Conservation (phyloP, 2,888 invertebrate species). For the Dromius quadrimaculatus region DNA sequence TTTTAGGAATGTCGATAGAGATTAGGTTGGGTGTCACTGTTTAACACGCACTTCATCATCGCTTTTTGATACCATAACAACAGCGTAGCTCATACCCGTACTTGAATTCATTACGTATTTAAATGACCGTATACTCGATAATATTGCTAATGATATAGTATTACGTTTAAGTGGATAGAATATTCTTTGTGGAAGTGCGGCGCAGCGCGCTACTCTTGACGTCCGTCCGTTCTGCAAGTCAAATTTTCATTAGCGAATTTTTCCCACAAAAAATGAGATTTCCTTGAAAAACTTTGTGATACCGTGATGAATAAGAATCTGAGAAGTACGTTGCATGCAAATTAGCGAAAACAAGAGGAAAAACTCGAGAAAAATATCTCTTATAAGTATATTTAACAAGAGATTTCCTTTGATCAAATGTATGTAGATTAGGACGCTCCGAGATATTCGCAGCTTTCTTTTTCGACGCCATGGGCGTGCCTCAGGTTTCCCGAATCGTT, state of each 20-base stretch:
- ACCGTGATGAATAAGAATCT: conserved; percentile 61
- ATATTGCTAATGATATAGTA: conserved; percentile 62
- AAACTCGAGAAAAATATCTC: conserved; percentile 57
- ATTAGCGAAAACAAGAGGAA: conserved; percentile 61
- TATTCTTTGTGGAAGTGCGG: conserved; percentile 18
- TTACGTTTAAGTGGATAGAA: conserved; percentile 60
- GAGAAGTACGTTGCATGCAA: conserved; percentile 59
- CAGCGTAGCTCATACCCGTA: conserved; percentile 53
- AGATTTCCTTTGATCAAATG: conserved; percentile 63
- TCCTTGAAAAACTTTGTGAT: conserved; percentile 58
- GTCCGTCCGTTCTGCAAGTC: conserved; percentile 59
- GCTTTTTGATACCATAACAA: conserved; percentile 8
- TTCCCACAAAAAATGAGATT: conserved; percentile 59
- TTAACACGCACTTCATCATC: neutral
- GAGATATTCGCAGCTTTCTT: conserved; percentile 6
- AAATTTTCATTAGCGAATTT: conserved; percentile 62
- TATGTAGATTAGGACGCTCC: conserved; percentile 60
- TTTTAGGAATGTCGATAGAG: too few relatives aligned
- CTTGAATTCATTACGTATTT: conserved; percentile 63
- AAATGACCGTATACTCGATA: conserved; percentile 63
- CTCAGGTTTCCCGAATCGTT: conserved; percentile 13
- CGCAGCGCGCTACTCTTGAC: neutral
- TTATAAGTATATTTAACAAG: conserved; percentile 60
- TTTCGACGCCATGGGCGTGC: conserved; percentile 17
- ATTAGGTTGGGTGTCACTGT: conserved; percentile 13